Evolutionary conservation across 2,113 vertebrate species (phyloP).

Genomic region (Bos javanicus): DNA sequence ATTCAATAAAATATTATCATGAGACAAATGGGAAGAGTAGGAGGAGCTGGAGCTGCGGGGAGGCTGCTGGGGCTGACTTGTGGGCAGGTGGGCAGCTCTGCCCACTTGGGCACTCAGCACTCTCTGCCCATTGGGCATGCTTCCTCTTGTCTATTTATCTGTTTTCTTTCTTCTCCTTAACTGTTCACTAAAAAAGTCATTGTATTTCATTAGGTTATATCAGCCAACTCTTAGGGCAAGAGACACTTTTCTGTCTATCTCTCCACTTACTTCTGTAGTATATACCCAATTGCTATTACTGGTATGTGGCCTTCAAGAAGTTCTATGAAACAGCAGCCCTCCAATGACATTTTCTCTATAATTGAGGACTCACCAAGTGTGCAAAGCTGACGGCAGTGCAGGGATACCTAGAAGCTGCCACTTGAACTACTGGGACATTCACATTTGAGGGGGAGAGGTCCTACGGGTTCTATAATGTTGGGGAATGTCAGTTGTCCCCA

Average conservation of each 20-base stretch:
- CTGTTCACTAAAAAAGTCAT: background rate
- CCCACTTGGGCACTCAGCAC: background rate
- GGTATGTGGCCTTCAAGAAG: background rate
- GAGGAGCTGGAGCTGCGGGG: background rate
- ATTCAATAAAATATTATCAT: background rate
- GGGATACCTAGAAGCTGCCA: background rate
- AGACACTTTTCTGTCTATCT: background rate
- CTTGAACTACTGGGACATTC: background rate
- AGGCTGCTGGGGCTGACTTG: background rate
- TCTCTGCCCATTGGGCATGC: background rate
- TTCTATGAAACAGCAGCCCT: background rate
- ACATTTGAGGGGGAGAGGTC: background rate
- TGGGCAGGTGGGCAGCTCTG: background rate
- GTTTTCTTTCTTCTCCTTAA: background rate
- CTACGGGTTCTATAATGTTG: background rate
- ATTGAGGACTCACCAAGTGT: background rate
- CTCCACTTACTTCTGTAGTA: background rate
- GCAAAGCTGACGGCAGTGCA: background rate
- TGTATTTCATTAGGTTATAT: background rate
- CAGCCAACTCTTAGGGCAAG: background rate
- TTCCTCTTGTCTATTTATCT: background rate
- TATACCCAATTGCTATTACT: background rate
- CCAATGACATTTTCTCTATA: background rate
- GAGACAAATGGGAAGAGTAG: background rate
- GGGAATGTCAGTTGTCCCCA: background rate